phyloP scores from a whole-genome alignment of 2,113 vertebrate species.

The Neotoma lepida region DNA sequence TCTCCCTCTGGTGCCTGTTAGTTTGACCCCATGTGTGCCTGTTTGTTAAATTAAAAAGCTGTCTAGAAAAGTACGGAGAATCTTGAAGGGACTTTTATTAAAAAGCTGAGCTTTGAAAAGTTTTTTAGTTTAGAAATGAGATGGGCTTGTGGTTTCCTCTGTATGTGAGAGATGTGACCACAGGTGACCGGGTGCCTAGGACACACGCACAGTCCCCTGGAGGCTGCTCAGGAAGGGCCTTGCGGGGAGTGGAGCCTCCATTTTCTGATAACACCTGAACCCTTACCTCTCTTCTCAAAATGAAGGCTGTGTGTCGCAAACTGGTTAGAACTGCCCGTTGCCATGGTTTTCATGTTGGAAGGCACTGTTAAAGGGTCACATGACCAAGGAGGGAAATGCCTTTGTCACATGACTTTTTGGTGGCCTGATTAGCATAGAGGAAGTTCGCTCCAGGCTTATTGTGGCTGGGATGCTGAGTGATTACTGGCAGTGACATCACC shows the following conservation, averaged over 20 bases:
- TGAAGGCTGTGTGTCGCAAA: constrained; percentile 92
- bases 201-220: background rate
- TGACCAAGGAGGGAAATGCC: constrained; percentile 89
- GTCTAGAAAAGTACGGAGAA: constrained; percentile 10
- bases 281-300: constrained; percentile 91
- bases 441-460: constrained; percentile 82
- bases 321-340: constrained; percentile 93
- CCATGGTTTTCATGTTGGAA: constrained; percentile 92
- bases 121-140: constrained; percentile 45
- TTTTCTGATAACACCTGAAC: constrained; percentile 92
- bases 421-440: constrained; percentile 86
- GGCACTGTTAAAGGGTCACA: constrained; percentile 89
- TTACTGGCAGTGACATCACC: constrained; percentile 65
- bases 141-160: constrained; percentile 50
- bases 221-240: background rate
- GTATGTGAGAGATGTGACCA: background rate
- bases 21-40: background rate
- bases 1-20: background rate
- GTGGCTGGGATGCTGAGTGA: constrained; percentile 69
- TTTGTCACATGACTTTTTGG: constrained; percentile 88
- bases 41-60: constrained; percentile 20
- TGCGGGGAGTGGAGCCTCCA: constrained; percentile 83
- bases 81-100: background rate
- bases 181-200: background rate
- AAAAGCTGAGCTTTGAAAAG: constrained; percentile 33